phyloP scores from a whole-genome alignment of 2,888 invertebrate genomes.

The Anaspis maculata region DNA sequence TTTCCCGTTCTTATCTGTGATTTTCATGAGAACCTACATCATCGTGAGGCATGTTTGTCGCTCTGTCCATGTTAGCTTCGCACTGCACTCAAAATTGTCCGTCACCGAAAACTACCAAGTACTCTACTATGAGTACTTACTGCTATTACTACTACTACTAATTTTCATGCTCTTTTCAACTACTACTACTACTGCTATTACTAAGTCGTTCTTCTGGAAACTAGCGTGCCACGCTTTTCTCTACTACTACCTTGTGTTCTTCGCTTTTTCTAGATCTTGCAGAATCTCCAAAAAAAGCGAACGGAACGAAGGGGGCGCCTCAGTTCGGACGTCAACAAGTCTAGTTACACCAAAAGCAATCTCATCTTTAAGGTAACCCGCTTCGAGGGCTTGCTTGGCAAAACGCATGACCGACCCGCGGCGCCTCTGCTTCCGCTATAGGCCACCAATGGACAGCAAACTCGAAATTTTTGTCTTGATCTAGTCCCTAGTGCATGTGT shows the following conservation, averaged over 20 bases:
- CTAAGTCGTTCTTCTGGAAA: slow-evolving; percentile 39
- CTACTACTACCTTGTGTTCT: slow-evolving; percentile 81
- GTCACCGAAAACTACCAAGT: slow-evolving; percentile 12
- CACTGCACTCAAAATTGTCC: slow-evolving; percentile 21
- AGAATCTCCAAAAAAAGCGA: slow-evolving; percentile 98
- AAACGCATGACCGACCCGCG: slow-evolving; percentile 40
- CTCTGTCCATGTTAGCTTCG: slow-evolving; percentile 27
- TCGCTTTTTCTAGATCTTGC: slow-evolving; percentile 96
- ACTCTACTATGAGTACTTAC: too few species aligned
- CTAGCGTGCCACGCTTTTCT: slow-evolving; percentile 46
- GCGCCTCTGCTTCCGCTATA: slow-evolving; percentile 40
- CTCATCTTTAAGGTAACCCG: slow-evolving; percentile 97
- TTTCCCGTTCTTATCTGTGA: too few species aligned
- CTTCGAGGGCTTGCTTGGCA: slow-evolving; percentile 41
- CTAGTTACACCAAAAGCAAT: slow-evolving; percentile 92
- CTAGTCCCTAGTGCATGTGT: too few species aligned
- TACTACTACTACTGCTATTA: slow-evolving; percentile 12
- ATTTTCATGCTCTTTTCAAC: too few species aligned
- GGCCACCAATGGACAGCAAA: slow-evolving; percentile 11
- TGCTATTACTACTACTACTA: too few species aligned
- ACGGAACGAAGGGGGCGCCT: slow-evolving; percentile 95
- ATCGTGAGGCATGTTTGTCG: slow-evolving; percentile 2
- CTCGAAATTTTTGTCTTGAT: too few species aligned
- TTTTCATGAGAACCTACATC: too few species aligned
- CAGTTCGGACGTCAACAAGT: slow-evolving; percentile 90